phyloP scores from a whole-genome alignment of 2,888 invertebrate genomes.

The Rhopalosiphum nymphaeae region DNA sequence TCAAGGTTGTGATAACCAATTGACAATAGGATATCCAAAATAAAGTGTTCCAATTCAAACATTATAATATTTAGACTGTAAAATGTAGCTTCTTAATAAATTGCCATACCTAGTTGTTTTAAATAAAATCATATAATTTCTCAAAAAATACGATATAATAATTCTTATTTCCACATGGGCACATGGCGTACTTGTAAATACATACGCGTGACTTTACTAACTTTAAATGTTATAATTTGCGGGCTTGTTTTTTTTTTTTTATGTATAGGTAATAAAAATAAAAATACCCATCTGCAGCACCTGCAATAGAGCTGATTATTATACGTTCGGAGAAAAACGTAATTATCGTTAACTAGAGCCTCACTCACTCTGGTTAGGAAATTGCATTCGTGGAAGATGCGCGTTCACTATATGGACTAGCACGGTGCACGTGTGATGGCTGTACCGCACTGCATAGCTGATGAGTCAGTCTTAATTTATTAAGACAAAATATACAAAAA shows the following conservation, averaged over 20 bases:
- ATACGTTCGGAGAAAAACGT: neutral
- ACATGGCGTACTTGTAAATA: neutral
- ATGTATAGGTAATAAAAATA: neutral
- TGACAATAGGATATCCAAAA: neutral
- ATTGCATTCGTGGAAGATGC: neutral
- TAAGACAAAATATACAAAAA: neutral
- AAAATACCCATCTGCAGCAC: neutral
- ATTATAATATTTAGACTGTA: neutral
- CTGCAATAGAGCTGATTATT: neutral
- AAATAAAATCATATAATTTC: neutral
- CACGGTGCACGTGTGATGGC: neutral
- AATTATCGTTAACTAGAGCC: neutral
- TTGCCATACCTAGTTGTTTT: neutral
- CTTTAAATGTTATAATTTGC: neutral
- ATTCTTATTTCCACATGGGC: neutral
- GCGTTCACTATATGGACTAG: neutral
- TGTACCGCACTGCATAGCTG: neutral
- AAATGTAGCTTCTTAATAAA: neutral
- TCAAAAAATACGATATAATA: neutral
- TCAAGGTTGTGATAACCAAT: neutral
- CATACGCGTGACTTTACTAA: neutral
- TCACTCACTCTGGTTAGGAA: neutral
- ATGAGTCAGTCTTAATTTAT: neutral
- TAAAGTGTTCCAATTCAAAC: neutral
- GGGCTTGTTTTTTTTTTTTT: neutral